phyloP scores from a whole-genome alignment of 2,797 vertebrate species.

The Pipistrellus pygmaeus region DNA sequence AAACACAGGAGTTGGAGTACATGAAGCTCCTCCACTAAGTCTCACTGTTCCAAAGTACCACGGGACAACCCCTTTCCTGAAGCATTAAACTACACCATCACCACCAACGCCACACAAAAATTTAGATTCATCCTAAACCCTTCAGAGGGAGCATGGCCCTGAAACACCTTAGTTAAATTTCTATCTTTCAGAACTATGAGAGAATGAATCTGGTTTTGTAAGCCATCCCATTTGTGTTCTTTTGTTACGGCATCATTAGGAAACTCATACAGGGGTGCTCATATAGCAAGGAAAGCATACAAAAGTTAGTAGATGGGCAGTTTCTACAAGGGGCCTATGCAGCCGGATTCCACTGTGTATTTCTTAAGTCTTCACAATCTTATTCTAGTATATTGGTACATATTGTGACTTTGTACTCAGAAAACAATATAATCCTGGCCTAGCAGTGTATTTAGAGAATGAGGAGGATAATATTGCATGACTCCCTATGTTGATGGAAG shows the following conservation, averaged over 20 bases:
- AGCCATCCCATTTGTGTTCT: neutral
- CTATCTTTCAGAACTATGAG: neutral
- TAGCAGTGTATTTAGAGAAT: neutral
- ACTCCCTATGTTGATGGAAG: neutral
- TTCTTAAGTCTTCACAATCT: neutral
- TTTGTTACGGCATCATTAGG: neutral
- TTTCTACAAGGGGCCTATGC: neutral
- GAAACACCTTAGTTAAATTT: conserved; percentile 13
- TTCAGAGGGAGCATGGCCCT: neutral
- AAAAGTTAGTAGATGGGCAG: neutral
- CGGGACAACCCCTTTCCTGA: neutral
- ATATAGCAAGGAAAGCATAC: neutral
- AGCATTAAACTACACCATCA: neutral
- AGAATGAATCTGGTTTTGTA: neutral
- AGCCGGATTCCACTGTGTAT: neutral
- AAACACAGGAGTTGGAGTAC: neutral
- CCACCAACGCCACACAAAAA: neutral
- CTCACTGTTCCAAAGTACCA: neutral
- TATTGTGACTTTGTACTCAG: neutral
- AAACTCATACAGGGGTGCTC: neutral
- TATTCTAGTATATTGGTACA: neutral
- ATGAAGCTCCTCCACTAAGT: neutral
- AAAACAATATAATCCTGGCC: conserved; percentile 8
- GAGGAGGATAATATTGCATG: neutral
- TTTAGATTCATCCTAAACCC: neutral